Evolutionary conservation across 2,797 vertebrate genomes (phyloP).

Genomic region (Parauchenoglanis punctatus): DNA sequence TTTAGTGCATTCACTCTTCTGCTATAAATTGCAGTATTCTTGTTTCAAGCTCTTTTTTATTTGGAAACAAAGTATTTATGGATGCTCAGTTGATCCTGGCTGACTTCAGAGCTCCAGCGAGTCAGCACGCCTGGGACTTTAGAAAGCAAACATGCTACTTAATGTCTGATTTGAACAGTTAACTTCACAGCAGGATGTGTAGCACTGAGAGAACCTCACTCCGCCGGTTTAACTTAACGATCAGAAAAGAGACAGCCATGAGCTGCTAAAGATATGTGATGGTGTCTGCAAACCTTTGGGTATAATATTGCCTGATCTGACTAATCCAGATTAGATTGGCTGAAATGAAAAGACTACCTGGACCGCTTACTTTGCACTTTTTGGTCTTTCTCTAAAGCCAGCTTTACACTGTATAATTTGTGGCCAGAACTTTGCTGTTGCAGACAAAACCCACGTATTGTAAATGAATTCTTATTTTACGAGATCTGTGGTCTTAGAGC

Average conservation of each 20-base stretch:
- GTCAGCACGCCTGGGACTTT: slow-evolving; percentile 18
- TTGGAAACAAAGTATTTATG: background rate
- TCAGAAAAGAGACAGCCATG: slow-evolving; percentile 2
- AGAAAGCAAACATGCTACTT: slow-evolving; percentile 33
- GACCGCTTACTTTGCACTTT: background rate
- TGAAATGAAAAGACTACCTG: background rate
- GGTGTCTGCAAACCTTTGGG: background rate
- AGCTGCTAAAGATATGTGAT: background rate
- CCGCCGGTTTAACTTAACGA: slow-evolving; percentile 25
- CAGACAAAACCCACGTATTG: background rate
- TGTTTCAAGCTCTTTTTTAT: background rate
- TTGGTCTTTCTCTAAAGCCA: background rate
- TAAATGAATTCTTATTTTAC: background rate
- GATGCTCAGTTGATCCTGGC: background rate
- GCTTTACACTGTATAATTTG: background rate
- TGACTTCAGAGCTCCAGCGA: background rate
- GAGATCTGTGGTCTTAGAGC: no score
- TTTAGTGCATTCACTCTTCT: slow-evolving; percentile 9
- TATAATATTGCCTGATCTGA: background rate
- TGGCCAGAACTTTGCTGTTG: background rate
- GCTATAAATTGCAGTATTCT: background rate
- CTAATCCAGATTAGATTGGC: slow-evolving; percentile 8
- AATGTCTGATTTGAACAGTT: slow-evolving; percentile 34
- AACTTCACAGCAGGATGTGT: slow-evolving; percentile 36
- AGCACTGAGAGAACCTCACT: background rate